Evolutionary conservation across 2,797 vertebrate species (phyloP).

Genomic region (Myotis pilosus): DNA sequence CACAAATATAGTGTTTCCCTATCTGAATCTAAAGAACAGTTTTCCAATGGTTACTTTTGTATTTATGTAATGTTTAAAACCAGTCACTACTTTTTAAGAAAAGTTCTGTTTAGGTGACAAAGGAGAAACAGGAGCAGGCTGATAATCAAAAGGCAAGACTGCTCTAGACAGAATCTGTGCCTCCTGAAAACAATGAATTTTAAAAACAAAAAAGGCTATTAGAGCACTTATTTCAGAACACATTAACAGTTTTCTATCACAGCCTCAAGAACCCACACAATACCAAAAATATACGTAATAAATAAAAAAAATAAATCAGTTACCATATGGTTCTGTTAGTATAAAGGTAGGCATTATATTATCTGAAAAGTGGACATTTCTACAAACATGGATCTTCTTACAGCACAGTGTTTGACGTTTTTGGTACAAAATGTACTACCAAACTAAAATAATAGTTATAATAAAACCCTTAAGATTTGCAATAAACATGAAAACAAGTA

Average conservation of each 20-base stretch:
- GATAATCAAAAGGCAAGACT: constrained; percentile 49
- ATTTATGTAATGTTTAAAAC: constrained; percentile 72
- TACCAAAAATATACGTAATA: constrained; percentile 82
- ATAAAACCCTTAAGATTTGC: constrained; percentile 75
- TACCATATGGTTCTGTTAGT: constrained; percentile 73
- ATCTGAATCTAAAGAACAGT: constrained; percentile 70
- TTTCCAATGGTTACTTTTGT: constrained; percentile 25
- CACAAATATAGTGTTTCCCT: constrained; percentile 71
- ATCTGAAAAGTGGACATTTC: constrained; percentile 75
- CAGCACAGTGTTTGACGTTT: constrained; percentile 85
- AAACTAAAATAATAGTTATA: constrained; percentile 66
- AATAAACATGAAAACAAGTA: constrained; percentile 72
- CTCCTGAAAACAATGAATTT: constrained; percentile 77
- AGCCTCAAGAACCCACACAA: constrained; percentile 81
- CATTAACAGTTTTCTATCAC: constrained; percentile 77
- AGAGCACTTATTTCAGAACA: constrained; percentile 79
- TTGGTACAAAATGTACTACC: constrained; percentile 84
- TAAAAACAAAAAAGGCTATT: constrained; percentile 66
- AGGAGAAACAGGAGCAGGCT: constrained; percentile 62
- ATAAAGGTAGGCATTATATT: constrained; percentile 74
- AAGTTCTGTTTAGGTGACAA: constrained; percentile 52
- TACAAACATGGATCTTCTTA: constrained; percentile 72
- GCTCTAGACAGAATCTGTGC: constrained; percentile 48
- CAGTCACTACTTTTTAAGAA: constrained; percentile 66
- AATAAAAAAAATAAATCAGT: constrained; percentile 81